Base-by-base conservation (phyloP, 1,140 invertebrate genomes). In the Glossosoma conforme region DNA sequence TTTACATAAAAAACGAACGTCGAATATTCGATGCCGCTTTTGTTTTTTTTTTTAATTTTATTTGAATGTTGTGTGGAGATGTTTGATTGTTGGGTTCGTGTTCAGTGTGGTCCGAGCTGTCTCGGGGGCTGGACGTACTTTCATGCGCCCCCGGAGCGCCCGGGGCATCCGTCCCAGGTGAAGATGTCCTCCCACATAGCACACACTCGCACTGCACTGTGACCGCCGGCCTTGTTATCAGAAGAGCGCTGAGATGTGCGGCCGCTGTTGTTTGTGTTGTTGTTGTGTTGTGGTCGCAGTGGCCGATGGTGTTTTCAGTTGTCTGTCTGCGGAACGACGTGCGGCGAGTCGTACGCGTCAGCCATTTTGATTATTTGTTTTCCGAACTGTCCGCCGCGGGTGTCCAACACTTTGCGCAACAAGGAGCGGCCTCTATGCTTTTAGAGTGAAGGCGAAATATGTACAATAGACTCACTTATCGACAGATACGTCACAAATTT, bases 301-400 rank as follows among this genome's bases (percentile, higher is more conserved):
- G 11, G 8, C 2, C 20, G 25, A 22, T 42, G 4, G 11, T 22
- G 21, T 10, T 21, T 42, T 4, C n/a, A 42, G 8, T 13, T 42
- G 19, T 19, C 13, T 42, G 10, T 13, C 40, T 22, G 25, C 2
- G n/a, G 19, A 21, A 42, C n/a, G 21, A 25, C 21, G 19, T 17
- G 10, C 11, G 40, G 25, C 13, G 33, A 14, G 20, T 32, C 22
- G 32, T 35, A 24, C 32, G 33, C 40, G 17, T 40, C 11, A 40
- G 41, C 48, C 48, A 51, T 51, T 19, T 44, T 51, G 40, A 51
- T 19, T 32, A 49, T 48, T 24, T 46, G 10, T 14, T 15, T 38
- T 38, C n/a, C 9, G 11, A 10, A 15, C 19, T 11, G n/a, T 15
- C 32, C 11, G n/a, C 3, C 11, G n/a, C n/a, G n/a, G 25, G 32